phyloP scores from a whole-genome alignment of 2,113 vertebrate species.

The Cygnus buccinator region DNA sequence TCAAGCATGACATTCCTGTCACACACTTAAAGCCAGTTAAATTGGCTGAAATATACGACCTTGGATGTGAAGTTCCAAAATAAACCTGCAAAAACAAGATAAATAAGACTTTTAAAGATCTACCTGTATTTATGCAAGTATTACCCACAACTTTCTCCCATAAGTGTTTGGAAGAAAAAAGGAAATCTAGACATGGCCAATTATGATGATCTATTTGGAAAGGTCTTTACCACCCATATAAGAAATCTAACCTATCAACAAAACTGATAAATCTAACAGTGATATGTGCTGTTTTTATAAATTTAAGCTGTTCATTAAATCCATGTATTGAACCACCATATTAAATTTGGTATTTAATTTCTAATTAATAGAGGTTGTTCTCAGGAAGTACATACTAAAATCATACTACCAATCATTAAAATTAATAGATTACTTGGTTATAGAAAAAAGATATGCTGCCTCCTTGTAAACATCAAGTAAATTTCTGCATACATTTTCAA shows the following conservation, averaged over 20 bases:
- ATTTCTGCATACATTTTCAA: background rate
- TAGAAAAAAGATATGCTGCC: background rate
- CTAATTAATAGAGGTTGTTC: background rate
- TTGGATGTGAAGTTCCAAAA: slow-evolving; percentile 97
- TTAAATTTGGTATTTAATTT: background rate
- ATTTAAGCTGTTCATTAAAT: background rate
- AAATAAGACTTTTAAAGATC: background rate
- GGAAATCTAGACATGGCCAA: background rate
- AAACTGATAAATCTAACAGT: background rate
- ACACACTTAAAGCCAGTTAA: slow-evolving; percentile 97
- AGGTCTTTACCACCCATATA: background rate
- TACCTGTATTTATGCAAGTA: background rate
- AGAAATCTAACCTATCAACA: background rate
- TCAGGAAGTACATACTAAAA: background rate
- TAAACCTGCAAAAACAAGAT: slow-evolving; percentile 86
- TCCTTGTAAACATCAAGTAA: background rate
- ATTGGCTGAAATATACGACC: slow-evolving; percentile 97
- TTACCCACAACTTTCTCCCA: background rate
- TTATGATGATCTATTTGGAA: background rate
- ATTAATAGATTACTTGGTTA: background rate
- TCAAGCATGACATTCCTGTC: slow-evolving; percentile 97
- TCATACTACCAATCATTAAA: background rate
- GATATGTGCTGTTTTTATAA: background rate
- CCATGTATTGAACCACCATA: background rate
- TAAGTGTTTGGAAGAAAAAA: background rate